A percentile compares a stretch with the other conserved stretches of the same genome.
These are phyloP conservation scores for Fratercula arctica DNA, from an alignment of 2,797 vertebrate species.

Conservation along the genomic window DNA sequence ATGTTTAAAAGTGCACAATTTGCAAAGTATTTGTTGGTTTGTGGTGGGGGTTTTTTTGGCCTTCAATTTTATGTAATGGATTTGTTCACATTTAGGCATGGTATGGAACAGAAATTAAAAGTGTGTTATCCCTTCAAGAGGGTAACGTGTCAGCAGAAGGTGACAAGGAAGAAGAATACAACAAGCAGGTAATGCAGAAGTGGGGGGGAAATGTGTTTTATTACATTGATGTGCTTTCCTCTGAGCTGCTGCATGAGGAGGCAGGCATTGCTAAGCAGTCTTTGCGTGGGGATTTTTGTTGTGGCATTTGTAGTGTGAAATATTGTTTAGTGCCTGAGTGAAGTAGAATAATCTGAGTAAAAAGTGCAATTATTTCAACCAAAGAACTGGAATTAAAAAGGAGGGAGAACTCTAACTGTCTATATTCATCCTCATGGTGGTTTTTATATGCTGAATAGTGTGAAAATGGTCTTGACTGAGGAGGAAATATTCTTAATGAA, in stretches of 20 bases:
- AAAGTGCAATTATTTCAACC: neutral
- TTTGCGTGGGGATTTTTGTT: neutral
- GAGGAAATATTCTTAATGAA: constrained; percentile 50
- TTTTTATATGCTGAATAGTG: neutral
- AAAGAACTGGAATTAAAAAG: neutral
- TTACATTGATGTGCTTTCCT: neutral
- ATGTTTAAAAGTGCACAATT: neutral
- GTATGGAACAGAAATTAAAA: constrained; percentile 79
- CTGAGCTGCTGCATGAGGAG: neutral
- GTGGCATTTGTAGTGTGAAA: neutral
- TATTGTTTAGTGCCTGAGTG: neutral
- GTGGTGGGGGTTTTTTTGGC: neutral
- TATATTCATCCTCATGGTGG: neutral
- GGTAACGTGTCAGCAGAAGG: constrained; percentile 27
- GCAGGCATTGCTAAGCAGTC: neutral
- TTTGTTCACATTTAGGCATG: constrained; percentile 76
- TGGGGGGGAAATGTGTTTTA: neutral
- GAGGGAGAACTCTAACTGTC: neutral
- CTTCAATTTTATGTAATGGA: neutral
- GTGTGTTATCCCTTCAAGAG: constrained; percentile 62
- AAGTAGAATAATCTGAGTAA: neutral
- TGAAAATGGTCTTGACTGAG: neutral
- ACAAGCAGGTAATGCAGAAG: constrained; percentile 61
- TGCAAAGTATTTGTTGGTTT: neutral
- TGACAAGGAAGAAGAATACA: constrained; percentile 34